These are phyloP conservation scores for Calameuta idolon DNA, from an alignment of 2,888 invertebrate species.

Conservation along the genomic window DNA sequence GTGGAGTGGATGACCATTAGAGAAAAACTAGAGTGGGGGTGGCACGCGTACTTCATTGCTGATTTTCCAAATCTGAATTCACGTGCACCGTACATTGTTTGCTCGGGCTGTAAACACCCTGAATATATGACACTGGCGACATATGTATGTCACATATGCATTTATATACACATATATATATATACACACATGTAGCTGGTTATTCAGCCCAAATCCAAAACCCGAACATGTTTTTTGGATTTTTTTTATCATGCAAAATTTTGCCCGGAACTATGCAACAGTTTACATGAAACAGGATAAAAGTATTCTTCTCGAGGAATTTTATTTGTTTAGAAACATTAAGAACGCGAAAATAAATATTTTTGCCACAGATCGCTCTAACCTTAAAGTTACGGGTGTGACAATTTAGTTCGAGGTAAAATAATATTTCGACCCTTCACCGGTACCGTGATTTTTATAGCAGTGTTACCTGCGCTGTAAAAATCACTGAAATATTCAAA, in stretches of 20 bases:
- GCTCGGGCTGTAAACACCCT: neutral
- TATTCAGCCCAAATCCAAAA: neutral
- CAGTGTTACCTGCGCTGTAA: neutral
- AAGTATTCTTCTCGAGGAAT: neutral
- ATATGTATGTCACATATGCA: neutral
- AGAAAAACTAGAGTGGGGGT: conserved; percentile 27
- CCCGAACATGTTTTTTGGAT: neutral
- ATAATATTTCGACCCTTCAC: neutral
- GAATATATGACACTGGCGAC: neutral
- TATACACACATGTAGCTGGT: too few relatives aligned
- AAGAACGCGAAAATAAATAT: neutral
- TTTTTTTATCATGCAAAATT: neutral
- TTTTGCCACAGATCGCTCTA: neutral
- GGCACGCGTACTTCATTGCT: conserved; percentile 41
- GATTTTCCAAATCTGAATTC: conserved; percentile 22
- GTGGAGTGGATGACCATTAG: conserved; percentile 30
- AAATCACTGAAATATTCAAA: neutral
- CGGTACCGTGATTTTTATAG: conserved; percentile 1
- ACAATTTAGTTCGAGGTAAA: conserved; percentile 1
- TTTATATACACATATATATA: neutral
- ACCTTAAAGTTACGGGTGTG: neutral
- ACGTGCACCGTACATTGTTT: neutral
- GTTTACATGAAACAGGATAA: neutral
- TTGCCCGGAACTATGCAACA: neutral
- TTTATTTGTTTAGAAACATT: neutral